Conservation (phyloP, 2,113 vertebrate species). For the Sinocyclocheilus grahami region DNA sequence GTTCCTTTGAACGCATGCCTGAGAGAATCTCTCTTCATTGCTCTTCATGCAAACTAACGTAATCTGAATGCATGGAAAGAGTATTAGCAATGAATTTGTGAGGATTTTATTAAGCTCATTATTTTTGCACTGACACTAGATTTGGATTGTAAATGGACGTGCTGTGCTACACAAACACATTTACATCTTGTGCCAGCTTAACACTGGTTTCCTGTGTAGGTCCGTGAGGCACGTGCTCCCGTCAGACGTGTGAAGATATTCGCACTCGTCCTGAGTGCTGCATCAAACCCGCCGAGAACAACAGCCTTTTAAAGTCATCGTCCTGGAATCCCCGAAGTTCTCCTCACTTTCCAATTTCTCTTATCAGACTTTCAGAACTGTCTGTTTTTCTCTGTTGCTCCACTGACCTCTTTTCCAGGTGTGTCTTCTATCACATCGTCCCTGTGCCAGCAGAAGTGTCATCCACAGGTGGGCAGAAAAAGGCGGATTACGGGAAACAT, state of each 20-base stretch:
- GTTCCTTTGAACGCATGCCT: background rate
- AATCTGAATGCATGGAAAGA: background rate
- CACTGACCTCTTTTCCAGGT: slow-evolving; percentile 38
- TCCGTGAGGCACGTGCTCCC: background rate
- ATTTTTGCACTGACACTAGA: background rate
- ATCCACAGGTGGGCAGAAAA: slow-evolving; percentile 5
- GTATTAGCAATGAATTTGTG: background rate
- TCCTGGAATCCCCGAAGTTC: background rate
- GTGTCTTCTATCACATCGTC: slow-evolving; percentile 22
- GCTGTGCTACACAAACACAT: background rate
- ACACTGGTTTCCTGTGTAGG: background rate
- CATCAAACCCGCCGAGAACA: background rate
- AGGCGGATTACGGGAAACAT: background rate
- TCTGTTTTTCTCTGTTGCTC: slow-evolving; percentile 21
- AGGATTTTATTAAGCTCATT: background rate
- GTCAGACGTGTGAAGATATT: background rate
- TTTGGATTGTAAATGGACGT: background rate
- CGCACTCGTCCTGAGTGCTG: background rate
- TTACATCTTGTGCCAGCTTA: background rate
- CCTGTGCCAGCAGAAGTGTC: slow-evolving; percentile 13
- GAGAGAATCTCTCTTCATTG: background rate
- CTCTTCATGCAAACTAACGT: background rate
- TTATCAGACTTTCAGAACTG: slow-evolving; percentile 19
- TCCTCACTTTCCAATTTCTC: slow-evolving; percentile 38
- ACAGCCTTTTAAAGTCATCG: slow-evolving; percentile 25